Conservation (phyloP, 2,888 invertebrate genomes). For the Aspidiotus destructor region DNA sequence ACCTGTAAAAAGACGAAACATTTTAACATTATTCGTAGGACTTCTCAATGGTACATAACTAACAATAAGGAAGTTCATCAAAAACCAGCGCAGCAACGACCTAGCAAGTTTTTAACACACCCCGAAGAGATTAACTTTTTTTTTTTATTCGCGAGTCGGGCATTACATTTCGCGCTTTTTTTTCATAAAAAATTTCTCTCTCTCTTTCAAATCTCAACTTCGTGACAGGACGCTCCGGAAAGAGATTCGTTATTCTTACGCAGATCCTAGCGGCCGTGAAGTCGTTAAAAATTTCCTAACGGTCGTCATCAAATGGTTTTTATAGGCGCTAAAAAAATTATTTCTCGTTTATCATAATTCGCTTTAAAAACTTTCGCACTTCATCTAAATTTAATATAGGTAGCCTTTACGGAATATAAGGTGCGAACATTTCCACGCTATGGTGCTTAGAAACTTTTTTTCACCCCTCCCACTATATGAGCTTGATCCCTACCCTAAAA, state of each 20-base stretch:
- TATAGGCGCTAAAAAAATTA: slow-evolving; percentile 29
- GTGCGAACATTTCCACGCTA: neutral
- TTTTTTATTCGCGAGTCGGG: too few relatives aligned
- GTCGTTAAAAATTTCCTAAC: slow-evolving; percentile 23
- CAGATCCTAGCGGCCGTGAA: slow-evolving; percentile 13
- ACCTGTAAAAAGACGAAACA: slow-evolving; percentile 53
- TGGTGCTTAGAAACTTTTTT: too few relatives aligned
- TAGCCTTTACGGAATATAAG: slow-evolving; percentile 16
- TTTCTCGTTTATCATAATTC: slow-evolving; percentile 24
- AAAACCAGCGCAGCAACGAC: too few relatives aligned
- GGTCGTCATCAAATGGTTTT: slow-evolving; percentile 20
- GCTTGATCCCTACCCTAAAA: too few relatives aligned
- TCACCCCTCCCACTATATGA: too few relatives aligned
- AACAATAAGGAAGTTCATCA: too few relatives aligned
- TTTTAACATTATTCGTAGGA: neutral
- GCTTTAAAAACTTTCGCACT: slow-evolving; percentile 31
- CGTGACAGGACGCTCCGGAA: neutral
- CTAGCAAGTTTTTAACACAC: too few relatives aligned
- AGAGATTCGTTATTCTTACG: neutral
- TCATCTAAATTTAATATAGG: slow-evolving; percentile 28
- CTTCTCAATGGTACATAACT: too few relatives aligned
- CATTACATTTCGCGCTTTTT: too few relatives aligned
- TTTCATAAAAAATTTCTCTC: too few relatives aligned
- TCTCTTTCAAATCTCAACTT: too few relatives aligned
- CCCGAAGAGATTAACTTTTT: too few relatives aligned